phyloP scores from a whole-genome alignment of 1,140 invertebrate species.

The Temnothorax curvispinosus region DNA sequence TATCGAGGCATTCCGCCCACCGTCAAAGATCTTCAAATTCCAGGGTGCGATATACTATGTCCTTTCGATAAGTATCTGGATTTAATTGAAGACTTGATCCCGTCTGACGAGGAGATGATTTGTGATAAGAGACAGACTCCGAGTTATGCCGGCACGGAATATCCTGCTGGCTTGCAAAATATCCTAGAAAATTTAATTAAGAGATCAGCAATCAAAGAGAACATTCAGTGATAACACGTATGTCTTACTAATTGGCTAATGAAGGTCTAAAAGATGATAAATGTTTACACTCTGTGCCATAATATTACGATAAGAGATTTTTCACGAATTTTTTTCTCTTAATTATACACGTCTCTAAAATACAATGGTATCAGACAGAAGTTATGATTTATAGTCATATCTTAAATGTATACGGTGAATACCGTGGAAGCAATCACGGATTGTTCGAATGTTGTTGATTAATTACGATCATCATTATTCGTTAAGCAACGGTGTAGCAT shows the following conservation, averaged over 20 bases:
- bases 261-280: neutral
- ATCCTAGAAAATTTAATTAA: conserved; percentile 36
- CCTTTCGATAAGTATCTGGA: conserved; percentile 82
- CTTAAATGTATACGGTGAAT: neutral
- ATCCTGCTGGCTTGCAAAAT: conserved; percentile 10
- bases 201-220: neutral
- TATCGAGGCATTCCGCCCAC: conserved; percentile 85
- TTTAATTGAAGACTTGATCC: conserved; percentile 63
- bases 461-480: neutral
- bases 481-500: neutral
- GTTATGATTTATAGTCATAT: neutral
- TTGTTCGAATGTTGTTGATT: neutral
- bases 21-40: conserved; percentile 85
- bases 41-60: conserved; percentile 87
- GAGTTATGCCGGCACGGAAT: neutral
- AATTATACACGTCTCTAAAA: too few relatives aligned
- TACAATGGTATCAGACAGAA: too few relatives aligned
- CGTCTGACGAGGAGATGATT: conserved; percentile 67
- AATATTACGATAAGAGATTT: too few relatives aligned
- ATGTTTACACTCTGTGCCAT: neutral
- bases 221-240: neutral
- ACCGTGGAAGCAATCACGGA: too few relatives aligned
- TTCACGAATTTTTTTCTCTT: too few relatives aligned
- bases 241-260: neutral
- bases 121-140: conserved; percentile 61